A percentile compares a stretch with the other conserved stretches of the same genome.
Evolutionary conservation across 2,113 vertebrate genomes (phyloP).

Genomic region (Dissostichus mawsoni): DNA sequence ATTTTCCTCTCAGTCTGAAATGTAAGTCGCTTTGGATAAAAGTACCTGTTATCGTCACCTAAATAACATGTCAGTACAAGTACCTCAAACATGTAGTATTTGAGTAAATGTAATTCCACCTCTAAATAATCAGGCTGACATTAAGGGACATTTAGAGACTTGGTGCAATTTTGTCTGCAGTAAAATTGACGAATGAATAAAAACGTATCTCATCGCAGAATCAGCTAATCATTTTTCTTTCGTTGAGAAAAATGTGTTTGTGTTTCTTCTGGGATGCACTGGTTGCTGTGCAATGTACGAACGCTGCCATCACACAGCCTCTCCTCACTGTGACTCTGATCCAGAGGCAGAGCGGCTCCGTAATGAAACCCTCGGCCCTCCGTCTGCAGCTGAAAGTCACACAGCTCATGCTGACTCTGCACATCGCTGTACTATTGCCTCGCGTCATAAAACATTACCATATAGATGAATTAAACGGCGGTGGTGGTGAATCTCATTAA

Average conservation of each 20-base stretch:
- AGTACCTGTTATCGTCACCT: too few relatives aligned
- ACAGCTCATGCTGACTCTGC: slow-evolving; percentile 66
- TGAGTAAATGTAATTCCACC: too few relatives aligned
- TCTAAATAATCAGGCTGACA: too few relatives aligned
- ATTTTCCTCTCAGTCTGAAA: too few relatives aligned
- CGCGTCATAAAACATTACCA: slow-evolving; percentile 66
- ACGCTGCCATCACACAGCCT: slow-evolving; percentile 34
- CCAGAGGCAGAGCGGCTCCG: slow-evolving; percentile 28
- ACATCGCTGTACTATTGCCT: slow-evolving; percentile 29
- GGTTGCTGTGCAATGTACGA: slow-evolving; percentile 21
- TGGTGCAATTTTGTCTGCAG: slow-evolving; percentile 34
- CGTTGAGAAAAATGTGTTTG: background rate
- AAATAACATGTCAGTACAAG: too few relatives aligned
- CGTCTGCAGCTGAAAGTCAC: slow-evolving; percentile 62
- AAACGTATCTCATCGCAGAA: too few relatives aligned
- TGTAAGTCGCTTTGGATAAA: too few relatives aligned
- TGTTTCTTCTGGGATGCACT: background rate
- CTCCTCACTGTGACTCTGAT: slow-evolving; percentile 9
- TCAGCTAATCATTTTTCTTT: too few relatives aligned
- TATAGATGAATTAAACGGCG: slow-evolving; percentile 61
- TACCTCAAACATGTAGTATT: too few relatives aligned
- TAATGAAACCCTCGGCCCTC: slow-evolving; percentile 60
- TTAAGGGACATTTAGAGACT: slow-evolving; percentile 14
- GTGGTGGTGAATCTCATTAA: slow-evolving; percentile 46
- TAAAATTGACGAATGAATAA: slow-evolving; percentile 30